Percentiles rank a stretch among this genome's conserved stretches.
phyloP scores from a whole-genome alignment of 2,888 invertebrate species.

The Caenorhabditis angaria region DNA sequence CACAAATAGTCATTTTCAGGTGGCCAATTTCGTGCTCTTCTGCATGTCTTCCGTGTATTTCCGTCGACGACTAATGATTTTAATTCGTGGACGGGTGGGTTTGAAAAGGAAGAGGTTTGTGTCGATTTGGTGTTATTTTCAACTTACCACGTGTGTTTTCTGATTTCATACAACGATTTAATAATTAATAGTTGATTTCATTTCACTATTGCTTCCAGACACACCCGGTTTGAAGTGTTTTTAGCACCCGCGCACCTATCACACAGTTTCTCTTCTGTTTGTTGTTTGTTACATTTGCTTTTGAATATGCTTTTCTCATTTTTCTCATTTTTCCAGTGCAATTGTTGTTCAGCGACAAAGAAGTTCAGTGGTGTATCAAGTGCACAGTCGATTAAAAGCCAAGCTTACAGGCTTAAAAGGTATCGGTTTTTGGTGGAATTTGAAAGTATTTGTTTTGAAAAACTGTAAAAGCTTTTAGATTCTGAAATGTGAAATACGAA shows the following conservation, averaged over 20 bases:
- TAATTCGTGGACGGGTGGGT: slow-evolving; percentile 38
- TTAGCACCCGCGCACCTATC: slow-evolving; percentile 9
- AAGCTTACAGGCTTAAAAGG: slow-evolving; percentile 44
- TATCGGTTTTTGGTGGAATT: neutral
- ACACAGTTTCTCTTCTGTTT: neutral
- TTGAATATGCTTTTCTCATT: neutral
- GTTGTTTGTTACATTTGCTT: slow-evolving; percentile 3
- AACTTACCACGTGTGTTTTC: neutral
- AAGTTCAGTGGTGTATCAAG: slow-evolving; percentile 49
- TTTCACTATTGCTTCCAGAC: neutral
- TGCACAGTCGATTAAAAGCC: slow-evolving; percentile 45
- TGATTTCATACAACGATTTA: too few relatives aligned
- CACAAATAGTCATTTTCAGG: slow-evolving; percentile 12
- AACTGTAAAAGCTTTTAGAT: too few relatives aligned
- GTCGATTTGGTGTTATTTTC: slow-evolving; percentile 12
- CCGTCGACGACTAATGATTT: slow-evolving; percentile 32
- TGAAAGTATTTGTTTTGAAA: too few relatives aligned
- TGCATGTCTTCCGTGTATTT: slow-evolving; percentile 47
- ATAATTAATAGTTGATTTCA: too few relatives aligned
- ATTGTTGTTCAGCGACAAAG: slow-evolving; percentile 33
- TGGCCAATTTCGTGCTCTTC: slow-evolving; percentile 47
- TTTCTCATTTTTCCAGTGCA: slow-evolving; percentile 23
- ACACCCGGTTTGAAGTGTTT: neutral
- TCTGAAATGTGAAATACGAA: too few relatives aligned
- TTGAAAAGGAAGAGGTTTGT: slow-evolving; percentile 25